Percentiles rank a stretch among this genome's conserved stretches.
Evolutionary conservation across 2,113 vertebrate genomes (phyloP).

Genomic region (Galemys pyrenaicus): DNA sequence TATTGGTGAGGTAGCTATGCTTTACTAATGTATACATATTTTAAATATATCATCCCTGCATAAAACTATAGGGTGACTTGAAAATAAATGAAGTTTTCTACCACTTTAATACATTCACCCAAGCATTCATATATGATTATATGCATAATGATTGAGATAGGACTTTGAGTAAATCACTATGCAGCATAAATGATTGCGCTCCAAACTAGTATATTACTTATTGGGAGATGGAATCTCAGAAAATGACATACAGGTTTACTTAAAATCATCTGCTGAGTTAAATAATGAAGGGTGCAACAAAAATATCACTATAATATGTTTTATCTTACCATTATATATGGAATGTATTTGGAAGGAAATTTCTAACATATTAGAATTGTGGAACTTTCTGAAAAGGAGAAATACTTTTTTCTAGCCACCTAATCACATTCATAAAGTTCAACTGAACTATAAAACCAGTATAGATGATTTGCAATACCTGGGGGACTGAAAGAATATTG

Average conservation of each 20-base stretch:
- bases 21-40: background rate
- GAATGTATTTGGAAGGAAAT: background rate
- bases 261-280: background rate
- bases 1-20: background rate
- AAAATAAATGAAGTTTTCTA: background rate
- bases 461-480: background rate
- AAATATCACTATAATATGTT: background rate
- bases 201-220: background rate
- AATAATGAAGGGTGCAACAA: background rate
- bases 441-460: slow-evolving; percentile 7
- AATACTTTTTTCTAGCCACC: background rate
- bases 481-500: background rate
- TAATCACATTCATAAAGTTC: slow-evolving; percentile 29
- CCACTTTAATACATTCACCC: background rate
- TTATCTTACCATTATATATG: background rate
- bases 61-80: background rate
- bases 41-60: background rate
- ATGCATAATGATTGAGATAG: background rate
- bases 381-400: background rate
- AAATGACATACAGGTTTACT: background rate
- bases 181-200: background rate
- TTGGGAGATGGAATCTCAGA: slow-evolving; percentile 3
- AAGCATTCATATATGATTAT: background rate
- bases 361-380: background rate
- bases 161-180: background rate